Evolutionary conservation across 2,888 invertebrate genomes (phyloP).

Genomic region (Loripinus fragilis): DNA sequence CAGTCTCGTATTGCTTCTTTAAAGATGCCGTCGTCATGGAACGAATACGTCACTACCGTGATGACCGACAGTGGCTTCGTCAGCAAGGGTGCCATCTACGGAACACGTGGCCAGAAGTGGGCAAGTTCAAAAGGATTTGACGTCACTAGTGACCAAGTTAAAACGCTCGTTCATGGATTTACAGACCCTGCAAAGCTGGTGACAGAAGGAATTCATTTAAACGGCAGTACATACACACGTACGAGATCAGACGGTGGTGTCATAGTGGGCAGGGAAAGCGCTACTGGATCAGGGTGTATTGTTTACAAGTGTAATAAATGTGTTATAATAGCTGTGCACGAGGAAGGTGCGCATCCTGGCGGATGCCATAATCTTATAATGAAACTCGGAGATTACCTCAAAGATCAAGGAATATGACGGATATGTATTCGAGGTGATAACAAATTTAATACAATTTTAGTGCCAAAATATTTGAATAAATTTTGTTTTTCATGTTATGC

Average conservation of each 20-base stretch:
- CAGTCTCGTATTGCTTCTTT: constrained; percentile 63
- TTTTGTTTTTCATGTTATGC: too few relatives aligned
- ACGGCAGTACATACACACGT: constrained; percentile 62
- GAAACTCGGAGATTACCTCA: constrained; percentile 72
- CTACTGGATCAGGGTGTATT: constrained; percentile 69
- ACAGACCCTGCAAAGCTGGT: constrained; percentile 65
- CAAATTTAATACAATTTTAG: too few relatives aligned
- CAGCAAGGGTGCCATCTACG: constrained; percentile 67
- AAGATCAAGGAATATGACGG: constrained; percentile 70
- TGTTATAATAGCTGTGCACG: constrained; percentile 68
- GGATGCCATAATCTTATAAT: constrained; percentile 68
- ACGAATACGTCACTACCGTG: constrained; percentile 71
- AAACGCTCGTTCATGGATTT: constrained; percentile 62
- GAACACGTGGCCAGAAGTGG: constrained; percentile 66
- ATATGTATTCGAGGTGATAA: too few relatives aligned
- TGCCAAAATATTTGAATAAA: too few relatives aligned
- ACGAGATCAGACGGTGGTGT: constrained; percentile 64
- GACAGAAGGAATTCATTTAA: constrained; percentile 63
- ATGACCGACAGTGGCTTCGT: constrained; percentile 71
- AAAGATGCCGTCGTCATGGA: constrained; percentile 72
- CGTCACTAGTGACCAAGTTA: constrained; percentile 62
- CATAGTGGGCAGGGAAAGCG: constrained; percentile 67
- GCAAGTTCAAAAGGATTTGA: constrained; percentile 64
- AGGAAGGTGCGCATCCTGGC: constrained; percentile 70
- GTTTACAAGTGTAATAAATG: constrained; percentile 68